Evolutionary conservation across 2,113 vertebrate genomes (phyloP).

Genomic region (Macrotus californicus): DNA sequence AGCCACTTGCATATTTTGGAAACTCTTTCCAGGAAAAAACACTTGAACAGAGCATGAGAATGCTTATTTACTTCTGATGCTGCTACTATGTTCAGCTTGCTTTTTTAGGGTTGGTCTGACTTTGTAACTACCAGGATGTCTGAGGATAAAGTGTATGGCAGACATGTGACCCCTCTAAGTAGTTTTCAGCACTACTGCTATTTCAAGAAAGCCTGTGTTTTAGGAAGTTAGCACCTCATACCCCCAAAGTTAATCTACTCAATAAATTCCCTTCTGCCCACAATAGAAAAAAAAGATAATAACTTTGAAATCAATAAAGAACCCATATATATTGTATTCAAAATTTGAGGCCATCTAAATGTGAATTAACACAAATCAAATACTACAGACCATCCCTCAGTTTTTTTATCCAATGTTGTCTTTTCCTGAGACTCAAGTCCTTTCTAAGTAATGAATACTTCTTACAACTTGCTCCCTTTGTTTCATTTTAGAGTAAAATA

Average conservation of each 20-base stretch:
- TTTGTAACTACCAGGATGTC: background rate
- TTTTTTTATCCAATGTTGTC: background rate
- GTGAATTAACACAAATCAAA: background rate
- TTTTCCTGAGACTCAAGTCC: background rate
- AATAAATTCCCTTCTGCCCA: background rate
- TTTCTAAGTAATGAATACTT: constrained; percentile 5
- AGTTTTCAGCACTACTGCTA: background rate
- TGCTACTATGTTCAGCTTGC: background rate
- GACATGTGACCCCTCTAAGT: background rate
- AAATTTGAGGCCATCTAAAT: background rate
- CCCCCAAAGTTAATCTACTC: background rate
- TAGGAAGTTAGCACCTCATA: background rate
- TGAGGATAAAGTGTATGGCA: background rate
- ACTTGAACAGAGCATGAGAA: background rate
- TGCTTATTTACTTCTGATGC: background rate
- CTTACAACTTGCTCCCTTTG: background rate
- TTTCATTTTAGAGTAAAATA: constrained; percentile 26
- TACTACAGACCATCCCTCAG: background rate
- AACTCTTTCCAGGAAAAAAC: background rate
- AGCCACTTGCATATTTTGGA: background rate
- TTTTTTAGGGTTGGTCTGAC: background rate
- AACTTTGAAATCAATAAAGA: background rate
- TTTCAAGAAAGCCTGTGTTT: background rate
- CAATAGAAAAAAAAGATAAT: background rate
- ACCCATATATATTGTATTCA: background rate